Conservation (phyloP, 2,113 vertebrate species). For the Probosciger aterrimus region DNA sequence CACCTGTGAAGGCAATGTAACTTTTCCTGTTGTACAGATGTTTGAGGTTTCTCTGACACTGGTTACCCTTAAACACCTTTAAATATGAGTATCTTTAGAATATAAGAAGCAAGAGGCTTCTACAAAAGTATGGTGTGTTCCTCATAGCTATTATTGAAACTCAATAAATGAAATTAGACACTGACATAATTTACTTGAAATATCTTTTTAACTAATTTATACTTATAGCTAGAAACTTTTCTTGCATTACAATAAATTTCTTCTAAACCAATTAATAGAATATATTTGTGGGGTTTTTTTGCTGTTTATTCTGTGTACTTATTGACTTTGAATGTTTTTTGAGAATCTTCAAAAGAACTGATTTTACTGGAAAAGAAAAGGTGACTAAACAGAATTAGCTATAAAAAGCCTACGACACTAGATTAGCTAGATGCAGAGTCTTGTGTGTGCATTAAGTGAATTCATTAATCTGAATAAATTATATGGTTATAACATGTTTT, state of each 20-base stretch:
- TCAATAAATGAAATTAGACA: not conserved
- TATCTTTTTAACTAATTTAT: not conserved
- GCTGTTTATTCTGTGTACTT: not conserved
- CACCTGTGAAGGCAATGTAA: not conserved
- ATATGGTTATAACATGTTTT: not conserved
- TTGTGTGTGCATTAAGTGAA: not conserved
- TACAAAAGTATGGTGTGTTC: not conserved
- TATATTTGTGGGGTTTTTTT: not conserved
- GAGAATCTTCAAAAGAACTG: not conserved
- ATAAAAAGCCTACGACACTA: not conserved
- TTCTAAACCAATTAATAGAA: not conserved
- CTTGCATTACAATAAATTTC: not conserved
- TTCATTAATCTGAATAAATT: constrained; percentile 24
- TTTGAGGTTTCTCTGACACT: not conserved
- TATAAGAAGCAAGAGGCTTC: not conserved
- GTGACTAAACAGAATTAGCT: not conserved
- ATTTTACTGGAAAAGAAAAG: not conserved
- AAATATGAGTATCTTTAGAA: not conserved
- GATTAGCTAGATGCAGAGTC: not conserved
- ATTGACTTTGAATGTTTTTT: not conserved
- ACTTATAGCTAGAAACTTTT: not conserved
- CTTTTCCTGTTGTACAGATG: not conserved
- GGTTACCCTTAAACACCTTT: not conserved
- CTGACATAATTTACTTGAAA: not conserved
- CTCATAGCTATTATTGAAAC: not conserved